Conservation (phyloP, 2,797 vertebrate species). For the Sylvia borin region DNA sequence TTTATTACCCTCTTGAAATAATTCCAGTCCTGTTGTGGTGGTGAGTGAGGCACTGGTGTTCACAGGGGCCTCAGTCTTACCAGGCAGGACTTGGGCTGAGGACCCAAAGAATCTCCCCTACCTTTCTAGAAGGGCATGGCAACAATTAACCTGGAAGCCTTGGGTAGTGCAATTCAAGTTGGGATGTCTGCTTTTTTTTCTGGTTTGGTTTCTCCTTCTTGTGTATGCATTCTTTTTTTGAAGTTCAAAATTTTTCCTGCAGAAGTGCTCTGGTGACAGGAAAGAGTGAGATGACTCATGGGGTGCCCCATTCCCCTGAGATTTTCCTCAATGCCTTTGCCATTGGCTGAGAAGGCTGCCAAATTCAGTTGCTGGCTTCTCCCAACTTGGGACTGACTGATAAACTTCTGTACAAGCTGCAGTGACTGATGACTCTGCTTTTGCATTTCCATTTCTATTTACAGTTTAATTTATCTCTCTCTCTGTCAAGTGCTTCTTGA, state of each 20-base stretch:
- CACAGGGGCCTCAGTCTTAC: neutral
- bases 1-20: neutral
- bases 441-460: slow-evolving; percentile 52
- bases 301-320: accelerated
- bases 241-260: neutral
- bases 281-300: accelerated
- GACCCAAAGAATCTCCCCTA: neutral
- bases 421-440: neutral
- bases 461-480: slow-evolving; percentile 52
- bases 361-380: neutral
- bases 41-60: neutral
- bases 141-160: neutral
- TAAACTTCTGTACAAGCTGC: neutral
- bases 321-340: neutral
- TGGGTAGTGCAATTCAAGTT: neutral
- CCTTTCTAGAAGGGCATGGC: neutral
- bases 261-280: neutral
- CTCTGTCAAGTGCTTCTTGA: neutral
- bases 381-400: neutral
- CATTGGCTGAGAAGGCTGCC: neutral
- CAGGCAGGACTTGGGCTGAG: neutral
- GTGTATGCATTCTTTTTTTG: neutral
- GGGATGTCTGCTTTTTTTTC: neutral
- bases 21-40: accelerated
- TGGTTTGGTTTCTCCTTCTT: neutral